Conservation (phyloP, 1,140 invertebrate genomes). For the Ceratina calcarata region DNA sequence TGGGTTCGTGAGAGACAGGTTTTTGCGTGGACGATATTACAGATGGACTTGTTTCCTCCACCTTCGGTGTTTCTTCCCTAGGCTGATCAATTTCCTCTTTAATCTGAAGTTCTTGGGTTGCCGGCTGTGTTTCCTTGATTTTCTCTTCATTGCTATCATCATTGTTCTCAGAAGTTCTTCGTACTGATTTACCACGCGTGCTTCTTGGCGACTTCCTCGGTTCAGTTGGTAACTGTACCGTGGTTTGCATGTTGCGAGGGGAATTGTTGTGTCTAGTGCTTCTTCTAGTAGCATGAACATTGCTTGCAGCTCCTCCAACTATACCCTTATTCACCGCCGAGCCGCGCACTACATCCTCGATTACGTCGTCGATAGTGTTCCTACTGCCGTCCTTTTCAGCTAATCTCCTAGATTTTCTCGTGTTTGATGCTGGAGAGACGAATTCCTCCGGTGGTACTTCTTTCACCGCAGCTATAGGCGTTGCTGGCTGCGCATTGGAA, state of each 20-base stretch:
- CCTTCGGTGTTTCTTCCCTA: conserved; percentile 53
- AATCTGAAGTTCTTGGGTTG: conserved; percentile 46
- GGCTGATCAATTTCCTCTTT: conserved; percentile 53
- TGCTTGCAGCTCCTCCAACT: conserved; percentile 37
- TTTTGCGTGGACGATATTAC: conserved; percentile 56
- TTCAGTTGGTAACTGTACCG: conserved; percentile 73
- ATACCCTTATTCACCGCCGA: conserved; percentile 72
- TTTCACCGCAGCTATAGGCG: conserved; percentile 80
- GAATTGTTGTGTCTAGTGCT: conserved; percentile 75
- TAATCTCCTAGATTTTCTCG: conserved; percentile 88
- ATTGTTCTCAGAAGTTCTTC: conserved; percentile 84
- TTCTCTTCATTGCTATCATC: conserved; percentile 83
- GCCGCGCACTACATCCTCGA: conserved; percentile 91
- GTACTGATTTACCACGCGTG: conserved; percentile 79
- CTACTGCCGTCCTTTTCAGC: conserved; percentile 88
- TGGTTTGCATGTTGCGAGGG: conserved; percentile 61
- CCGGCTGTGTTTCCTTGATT: conserved; percentile 66
- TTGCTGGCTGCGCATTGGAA: conserved; percentile 69
- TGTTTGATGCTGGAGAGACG: conserved; percentile 82
- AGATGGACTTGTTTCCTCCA: conserved; percentile 44
- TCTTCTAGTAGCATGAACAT: conserved; percentile 68
- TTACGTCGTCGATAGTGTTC: conserved; percentile 90
- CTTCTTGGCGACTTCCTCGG: conserved; percentile 84
- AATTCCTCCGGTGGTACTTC: conserved; percentile 85
- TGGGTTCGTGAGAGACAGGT: conserved; percentile 79